Conservation (phyloP, 2,113 vertebrate species). For the Paralichthys olivaceus region DNA sequence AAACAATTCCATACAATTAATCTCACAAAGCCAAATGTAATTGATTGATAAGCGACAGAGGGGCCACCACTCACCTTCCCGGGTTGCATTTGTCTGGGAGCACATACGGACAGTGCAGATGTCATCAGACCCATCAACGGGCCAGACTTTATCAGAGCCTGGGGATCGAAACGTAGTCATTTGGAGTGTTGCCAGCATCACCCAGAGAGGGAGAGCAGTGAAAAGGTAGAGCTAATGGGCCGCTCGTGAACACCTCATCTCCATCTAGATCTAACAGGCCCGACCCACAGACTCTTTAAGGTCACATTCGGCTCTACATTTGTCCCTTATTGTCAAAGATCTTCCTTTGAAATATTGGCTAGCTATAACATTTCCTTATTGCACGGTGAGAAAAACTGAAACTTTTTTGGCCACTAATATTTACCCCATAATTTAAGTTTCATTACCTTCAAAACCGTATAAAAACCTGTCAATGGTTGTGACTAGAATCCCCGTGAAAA, state of each 20-base stretch:
- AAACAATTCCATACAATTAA: conserved; percentile 81
- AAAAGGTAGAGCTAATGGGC: conserved; percentile 83
- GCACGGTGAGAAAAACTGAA: not conserved
- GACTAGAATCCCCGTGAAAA: conserved; percentile 28
- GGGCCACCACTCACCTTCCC: conserved; percentile 53
- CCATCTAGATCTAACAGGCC: conserved; percentile 84
- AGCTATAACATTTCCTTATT: conserved; percentile 3
- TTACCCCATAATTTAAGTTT: not conserved
- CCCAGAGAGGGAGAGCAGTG: conserved; percentile 78
- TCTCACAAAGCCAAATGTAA: conserved; percentile 81
- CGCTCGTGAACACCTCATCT: conserved; percentile 82
- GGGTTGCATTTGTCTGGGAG: conserved; percentile 68
- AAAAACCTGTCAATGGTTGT: conserved; percentile 17
- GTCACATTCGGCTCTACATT: conserved; percentile 78
- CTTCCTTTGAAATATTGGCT: conserved; percentile 15
- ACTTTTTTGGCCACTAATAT: not conserved
- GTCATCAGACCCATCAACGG: conserved; percentile 75
- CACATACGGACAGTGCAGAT: conserved; percentile 79
- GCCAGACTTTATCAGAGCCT: conserved; percentile 74
- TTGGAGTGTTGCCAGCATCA: conserved; percentile 77
- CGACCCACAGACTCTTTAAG: conserved; percentile 75
- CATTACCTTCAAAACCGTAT: conserved; percentile 1
- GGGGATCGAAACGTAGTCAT: conserved; percentile 77
- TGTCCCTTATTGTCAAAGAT: conserved; percentile 46
- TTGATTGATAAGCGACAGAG: conserved; percentile 76